Conservation (phyloP, 2,113 vertebrate species). For the Neolamprologus brichardi region DNA sequence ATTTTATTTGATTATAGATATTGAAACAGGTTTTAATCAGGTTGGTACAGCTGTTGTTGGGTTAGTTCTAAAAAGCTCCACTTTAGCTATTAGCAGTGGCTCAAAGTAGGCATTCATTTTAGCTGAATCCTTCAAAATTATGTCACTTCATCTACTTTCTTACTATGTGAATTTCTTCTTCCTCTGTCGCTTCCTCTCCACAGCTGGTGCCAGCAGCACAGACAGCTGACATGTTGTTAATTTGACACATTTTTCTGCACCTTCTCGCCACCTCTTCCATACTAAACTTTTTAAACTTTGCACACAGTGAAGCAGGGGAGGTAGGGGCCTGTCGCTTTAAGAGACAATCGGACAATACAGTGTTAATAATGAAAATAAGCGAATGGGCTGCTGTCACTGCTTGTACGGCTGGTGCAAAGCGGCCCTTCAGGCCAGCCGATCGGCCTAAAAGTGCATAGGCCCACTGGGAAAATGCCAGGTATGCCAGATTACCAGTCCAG, state of each 20-base stretch:
- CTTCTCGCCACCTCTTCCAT: background rate
- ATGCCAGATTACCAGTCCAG: background rate
- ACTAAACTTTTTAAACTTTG: background rate
- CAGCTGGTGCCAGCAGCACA: background rate
- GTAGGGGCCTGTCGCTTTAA: background rate
- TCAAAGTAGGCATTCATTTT: background rate
- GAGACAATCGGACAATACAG: background rate
- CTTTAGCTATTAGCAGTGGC: background rate
- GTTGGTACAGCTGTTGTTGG: background rate
- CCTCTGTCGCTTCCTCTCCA: background rate
- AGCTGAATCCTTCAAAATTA: fast-evolving
- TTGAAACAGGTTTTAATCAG: background rate
- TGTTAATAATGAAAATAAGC: background rate
- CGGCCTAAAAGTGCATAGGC: fast-evolving
- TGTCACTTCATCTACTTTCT: background rate
- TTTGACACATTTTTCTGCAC: background rate
- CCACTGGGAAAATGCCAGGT: background rate
- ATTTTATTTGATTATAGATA: background rate
- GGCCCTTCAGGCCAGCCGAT: background rate
- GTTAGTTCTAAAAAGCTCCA: background rate
- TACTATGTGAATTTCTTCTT: background rate
- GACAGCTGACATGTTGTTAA: background rate
- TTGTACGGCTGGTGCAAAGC: fast-evolving
- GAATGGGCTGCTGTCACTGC: background rate
- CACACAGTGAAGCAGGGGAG: background rate